Conservation (phyloP, 2,888 invertebrate genomes). For the Tholera decimalis region DNA sequence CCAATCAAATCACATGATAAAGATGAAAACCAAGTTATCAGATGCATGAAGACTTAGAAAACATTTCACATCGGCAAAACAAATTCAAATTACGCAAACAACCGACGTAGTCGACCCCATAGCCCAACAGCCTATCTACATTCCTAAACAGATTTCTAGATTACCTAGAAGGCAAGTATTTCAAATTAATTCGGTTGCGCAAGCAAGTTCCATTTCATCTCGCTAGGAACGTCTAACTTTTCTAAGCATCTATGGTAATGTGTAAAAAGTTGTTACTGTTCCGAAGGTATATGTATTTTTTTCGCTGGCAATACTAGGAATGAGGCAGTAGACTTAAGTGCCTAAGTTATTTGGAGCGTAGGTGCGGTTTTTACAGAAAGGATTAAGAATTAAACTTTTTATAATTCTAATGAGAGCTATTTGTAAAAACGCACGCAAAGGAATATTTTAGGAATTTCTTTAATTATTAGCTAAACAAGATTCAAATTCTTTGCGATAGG, state of each 20-base stretch:
- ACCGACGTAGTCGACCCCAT: slow-evolving; percentile 28
- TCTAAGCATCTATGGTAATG: slow-evolving; percentile 41
- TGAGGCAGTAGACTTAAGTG: slow-evolving; percentile 5
- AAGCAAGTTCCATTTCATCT: slow-evolving; percentile 45
- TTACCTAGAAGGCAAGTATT: slow-evolving; percentile 53
- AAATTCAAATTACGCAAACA: slow-evolving; percentile 45
- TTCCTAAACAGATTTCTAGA: slow-evolving; percentile 61
- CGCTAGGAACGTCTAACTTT: slow-evolving; percentile 18
- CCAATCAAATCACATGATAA: not conserved
- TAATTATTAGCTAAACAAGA: not conserved
- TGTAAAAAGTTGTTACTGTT: slow-evolving; percentile 23
- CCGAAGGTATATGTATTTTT: slow-evolving; percentile 2
- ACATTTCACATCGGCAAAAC: slow-evolving; percentile 33
- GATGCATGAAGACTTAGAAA: not conserved
- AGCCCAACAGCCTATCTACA: slow-evolving; percentile 45
- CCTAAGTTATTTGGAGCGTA: slow-evolving; percentile 4
- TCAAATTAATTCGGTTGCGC: slow-evolving; percentile 48
- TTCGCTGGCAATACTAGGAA: not conserved
- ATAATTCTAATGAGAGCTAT: not conserved
- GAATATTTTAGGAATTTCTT: not conserved
- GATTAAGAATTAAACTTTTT: too few species aligned
- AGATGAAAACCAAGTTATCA: not conserved
- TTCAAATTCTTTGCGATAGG: too few species aligned
- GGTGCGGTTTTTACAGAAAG: not conserved
- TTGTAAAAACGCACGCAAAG: not conserved